Percentiles rank a stretch among this genome's conserved stretches.
Evolutionary conservation across 1,140 invertebrate species (phyloP).

Genomic region (Homalodisca vitripennis): DNA sequence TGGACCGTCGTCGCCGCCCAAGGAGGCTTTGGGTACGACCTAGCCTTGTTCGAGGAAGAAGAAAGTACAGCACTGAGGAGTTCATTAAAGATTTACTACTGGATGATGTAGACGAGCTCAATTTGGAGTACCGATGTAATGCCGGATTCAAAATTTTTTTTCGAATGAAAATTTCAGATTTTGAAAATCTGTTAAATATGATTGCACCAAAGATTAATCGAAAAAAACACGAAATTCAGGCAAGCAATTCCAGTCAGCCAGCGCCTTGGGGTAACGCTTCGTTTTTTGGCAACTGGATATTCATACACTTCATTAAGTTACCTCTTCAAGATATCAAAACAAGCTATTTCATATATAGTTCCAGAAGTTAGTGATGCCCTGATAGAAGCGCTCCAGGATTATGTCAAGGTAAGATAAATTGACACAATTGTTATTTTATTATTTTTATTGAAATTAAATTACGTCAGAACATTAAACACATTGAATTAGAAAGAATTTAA

Average conservation of each 20-base stretch:
- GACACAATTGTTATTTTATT: conserved; percentile 20
- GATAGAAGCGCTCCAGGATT: conserved; percentile 25
- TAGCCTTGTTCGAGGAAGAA: conserved; percentile 24
- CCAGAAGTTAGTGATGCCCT: conserved; percentile 40
- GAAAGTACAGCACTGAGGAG: conserved; percentile 27
- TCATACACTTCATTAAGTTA: conserved; percentile 16
- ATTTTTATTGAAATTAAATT: conserved; percentile 7
- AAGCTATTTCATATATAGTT: conserved; percentile 37
- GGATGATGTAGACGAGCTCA: background rate
- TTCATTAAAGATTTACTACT: background rate
- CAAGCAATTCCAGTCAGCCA: conserved; percentile 40
- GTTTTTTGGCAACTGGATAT: conserved; percentile 37
- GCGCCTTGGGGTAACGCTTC: conserved; percentile 41
- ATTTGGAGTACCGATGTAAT: background rate
- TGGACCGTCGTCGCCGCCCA: conserved; percentile 19
- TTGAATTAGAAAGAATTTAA: too few relatives aligned
- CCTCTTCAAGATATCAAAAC: conserved; percentile 34
- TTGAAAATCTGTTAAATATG: conserved; percentile 19
- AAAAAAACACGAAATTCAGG: conserved; percentile 42
- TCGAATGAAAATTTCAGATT: background rate
- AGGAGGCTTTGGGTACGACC: conserved; percentile 24
- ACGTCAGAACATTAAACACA: too few relatives aligned
- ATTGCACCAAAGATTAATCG: conserved; percentile 39
- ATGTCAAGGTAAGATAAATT: conserved; percentile 5
- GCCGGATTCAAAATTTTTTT: background rate